Conservation (phyloP, 2,888 invertebrate species). For the Cerastis leucographa region DNA sequence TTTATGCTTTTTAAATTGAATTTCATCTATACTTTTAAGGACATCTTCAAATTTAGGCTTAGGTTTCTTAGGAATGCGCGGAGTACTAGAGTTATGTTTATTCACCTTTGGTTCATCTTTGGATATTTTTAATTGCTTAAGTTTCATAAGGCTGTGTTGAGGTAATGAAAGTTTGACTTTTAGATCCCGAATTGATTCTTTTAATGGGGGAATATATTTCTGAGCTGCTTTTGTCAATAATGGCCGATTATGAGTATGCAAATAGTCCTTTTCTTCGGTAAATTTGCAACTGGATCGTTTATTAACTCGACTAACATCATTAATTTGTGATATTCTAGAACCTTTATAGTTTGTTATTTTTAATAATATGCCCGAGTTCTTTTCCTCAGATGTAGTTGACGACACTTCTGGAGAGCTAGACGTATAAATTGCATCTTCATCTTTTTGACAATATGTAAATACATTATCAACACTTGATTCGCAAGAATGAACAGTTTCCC, state of each 20-base stretch:
- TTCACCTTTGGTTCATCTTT: conserved; percentile 81
- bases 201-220: conserved; percentile 89
- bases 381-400: conserved; percentile 88
- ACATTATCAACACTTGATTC: conserved; percentile 79
- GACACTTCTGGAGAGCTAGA: conserved; percentile 88
- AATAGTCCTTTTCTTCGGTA: conserved; percentile 81
- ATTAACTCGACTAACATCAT: conserved; percentile 71
- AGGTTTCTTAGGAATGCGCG: conserved; percentile 79
- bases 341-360: conserved; percentile 87
- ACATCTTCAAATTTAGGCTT: conserved; percentile 90
- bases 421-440: conserved; percentile 68
- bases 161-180: conserved; percentile 87
- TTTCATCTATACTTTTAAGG: conserved; percentile 88
- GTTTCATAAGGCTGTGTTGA: conserved; percentile 83
- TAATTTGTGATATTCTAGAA: conserved; percentile 82
- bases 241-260: conserved; percentile 76
- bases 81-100: conserved; percentile 70
- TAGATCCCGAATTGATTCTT: conserved; percentile 82
- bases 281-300: conserved; percentile 80
- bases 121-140: conserved; percentile 84
- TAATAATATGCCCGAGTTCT: conserved; percentile 81
- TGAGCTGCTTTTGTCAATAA: conserved; percentile 88
- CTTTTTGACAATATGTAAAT: conserved; percentile 71
- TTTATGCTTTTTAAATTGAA: conserved; percentile 85
- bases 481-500: conserved; percentile 74